Conservation (phyloP, 2,113 vertebrate species). For the Hydrochoerus hydrochaeris region DNA sequence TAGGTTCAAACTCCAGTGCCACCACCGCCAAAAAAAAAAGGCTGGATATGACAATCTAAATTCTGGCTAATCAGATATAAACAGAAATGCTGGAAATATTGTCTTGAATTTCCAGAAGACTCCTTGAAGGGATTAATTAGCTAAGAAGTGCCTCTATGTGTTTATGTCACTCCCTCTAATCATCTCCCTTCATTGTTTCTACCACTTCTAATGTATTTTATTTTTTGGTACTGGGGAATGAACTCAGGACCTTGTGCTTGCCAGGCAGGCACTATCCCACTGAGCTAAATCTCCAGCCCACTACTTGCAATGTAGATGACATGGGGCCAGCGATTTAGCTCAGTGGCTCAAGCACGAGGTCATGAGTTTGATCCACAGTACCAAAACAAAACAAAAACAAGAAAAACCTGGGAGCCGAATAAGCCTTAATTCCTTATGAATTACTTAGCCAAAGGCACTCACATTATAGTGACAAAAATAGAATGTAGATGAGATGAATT, state of each 20-base stretch:
- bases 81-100: background rate
- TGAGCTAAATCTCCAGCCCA: no score
- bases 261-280: no score
- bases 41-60: background rate
- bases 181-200: background rate
- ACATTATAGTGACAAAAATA: background rate
- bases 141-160: background rate
- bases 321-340: background rate
- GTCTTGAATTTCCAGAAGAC: background rate
- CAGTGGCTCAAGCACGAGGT: no score
- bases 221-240: no score
- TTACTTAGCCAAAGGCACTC: background rate
- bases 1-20: background rate
- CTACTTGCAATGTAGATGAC: background rate
- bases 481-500: background rate
- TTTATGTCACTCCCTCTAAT: background rate
- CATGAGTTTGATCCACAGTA: no score
- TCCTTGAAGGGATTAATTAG: background rate
- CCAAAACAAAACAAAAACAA: no score
- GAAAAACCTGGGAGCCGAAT: background rate
- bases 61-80: slow-evolving; percentile 8
- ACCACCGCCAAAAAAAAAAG: background rate
- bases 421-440: background rate
- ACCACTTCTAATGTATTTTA: background rate
- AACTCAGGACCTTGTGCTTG: no score